Base-by-base conservation (phyloP, 2,113 vertebrate genomes). In the Actinemys pallida region DNA sequence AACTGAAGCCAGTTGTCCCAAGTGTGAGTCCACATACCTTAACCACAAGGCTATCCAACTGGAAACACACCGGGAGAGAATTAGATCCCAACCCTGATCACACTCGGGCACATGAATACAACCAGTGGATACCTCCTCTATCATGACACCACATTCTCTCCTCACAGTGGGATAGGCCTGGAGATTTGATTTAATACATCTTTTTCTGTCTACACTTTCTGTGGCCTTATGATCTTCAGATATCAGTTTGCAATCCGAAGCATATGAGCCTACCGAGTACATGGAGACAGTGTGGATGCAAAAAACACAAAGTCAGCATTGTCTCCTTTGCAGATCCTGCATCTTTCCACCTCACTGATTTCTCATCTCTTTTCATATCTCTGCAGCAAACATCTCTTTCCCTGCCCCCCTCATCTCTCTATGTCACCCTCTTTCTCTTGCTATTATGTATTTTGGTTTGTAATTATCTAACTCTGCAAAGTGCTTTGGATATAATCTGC, bases 391-490 rank as follows among this genome's bases (percentile, higher is more conserved):
- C 49, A 5, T 35, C 47, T 87, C 27, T 79, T 57, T 17, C 35
- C 19, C 20, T 35, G 25, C 24, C 69, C 42, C 53, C 39, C 9
- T 25, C 22, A 25, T 86, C 90, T 22, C 76, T 56, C 76, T 7
- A 20, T 57, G n/a, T 39, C 16, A 25, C 82, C 0, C 3, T 76
- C 50, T 89, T 87, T 92, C 29, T 25, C 65, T 72, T 83, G 16
- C 57, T 65, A 31, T 59, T 49, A 45, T 50, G 29, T 29, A 62
- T 42, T 49, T 65, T 31, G 3, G 57, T 6, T 54, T 87, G 24
- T 24, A 88, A 88, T 56, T 83, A 79, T 72, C 89, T 87, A 85
- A 8, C 4, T 69, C 3, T 35, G 90, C 83, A 80, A 89, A 92
- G 6, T 56, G 6, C 59, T 14, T 24, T 84, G 57, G 31, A 17